phyloP scores from a whole-genome alignment of 2,797 vertebrate species.

The Moxostoma hubbsi region DNA sequence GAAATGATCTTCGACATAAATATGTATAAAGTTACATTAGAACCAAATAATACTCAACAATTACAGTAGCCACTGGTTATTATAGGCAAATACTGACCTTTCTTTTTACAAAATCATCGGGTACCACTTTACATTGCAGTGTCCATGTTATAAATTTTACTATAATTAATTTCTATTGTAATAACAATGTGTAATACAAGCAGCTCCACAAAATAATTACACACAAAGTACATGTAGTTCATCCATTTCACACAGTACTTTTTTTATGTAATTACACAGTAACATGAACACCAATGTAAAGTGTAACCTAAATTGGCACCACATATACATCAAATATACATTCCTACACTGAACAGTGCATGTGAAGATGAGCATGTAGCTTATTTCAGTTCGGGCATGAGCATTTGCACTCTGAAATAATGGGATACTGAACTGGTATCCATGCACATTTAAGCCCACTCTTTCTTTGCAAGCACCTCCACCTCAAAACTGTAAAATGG shows the following conservation, averaged over 20 bases:
- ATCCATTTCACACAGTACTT: constrained; percentile 17
- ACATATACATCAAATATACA: constrained; percentile 89
- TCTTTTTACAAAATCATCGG: constrained; percentile 78
- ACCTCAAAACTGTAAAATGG: constrained; percentile 86
- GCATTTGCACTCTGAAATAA: constrained; percentile 93
- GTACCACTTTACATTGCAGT: constrained; percentile 38
- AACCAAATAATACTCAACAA: constrained; percentile 81
- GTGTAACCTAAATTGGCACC: constrained; percentile 73
- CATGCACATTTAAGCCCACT: constrained; percentile 84
- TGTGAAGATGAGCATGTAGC: constrained; percentile 69
- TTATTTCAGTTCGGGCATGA: constrained; percentile 82
- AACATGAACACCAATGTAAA: constrained; percentile 53
- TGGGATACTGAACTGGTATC: constrained; percentile 90
- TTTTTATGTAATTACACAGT: constrained; percentile 46
- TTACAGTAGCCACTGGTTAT: constrained; percentile 88
- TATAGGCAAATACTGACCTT: constrained; percentile 84
- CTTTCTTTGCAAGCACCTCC: constrained; percentile 84
- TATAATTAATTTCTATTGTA: constrained; percentile 22
- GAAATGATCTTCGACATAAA: constrained; percentile 85
- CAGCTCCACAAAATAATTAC: constrained; percentile 45
- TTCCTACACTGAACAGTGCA: constrained; percentile 87
- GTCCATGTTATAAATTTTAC: constrained; percentile 32
- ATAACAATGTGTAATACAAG: constrained; percentile 7
- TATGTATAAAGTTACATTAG: constrained; percentile 78
- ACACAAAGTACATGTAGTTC: constrained; percentile 49